Evolutionary conservation across 2,113 vertebrate species (phyloP).

Genomic region (Melanerpes formicivorus): DNA sequence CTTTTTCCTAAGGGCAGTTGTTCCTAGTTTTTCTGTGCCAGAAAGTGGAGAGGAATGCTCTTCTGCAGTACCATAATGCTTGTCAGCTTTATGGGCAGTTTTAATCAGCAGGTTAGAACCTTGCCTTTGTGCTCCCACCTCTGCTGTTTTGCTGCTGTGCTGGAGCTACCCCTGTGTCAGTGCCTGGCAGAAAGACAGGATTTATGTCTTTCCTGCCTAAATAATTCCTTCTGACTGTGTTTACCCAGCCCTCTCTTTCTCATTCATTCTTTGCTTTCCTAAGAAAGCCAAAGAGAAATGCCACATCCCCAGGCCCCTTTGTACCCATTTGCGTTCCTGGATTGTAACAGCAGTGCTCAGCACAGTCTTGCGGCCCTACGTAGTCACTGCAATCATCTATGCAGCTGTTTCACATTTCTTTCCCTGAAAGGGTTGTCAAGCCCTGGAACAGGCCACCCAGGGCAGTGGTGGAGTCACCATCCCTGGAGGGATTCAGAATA

Average conservation of each 20-base stretch:
- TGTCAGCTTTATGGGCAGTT: slow-evolving; percentile 43
- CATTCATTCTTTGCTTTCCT: not conserved
- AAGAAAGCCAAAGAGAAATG: slow-evolving; percentile 30
- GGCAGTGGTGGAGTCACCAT: too few species aligned
- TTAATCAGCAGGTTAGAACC: slow-evolving; percentile 52
- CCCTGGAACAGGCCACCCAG: too few species aligned
- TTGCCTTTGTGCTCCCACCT: slow-evolving; percentile 11
- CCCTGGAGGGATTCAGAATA: too few species aligned
- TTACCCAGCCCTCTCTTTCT: not conserved
- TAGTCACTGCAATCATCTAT: slow-evolving; percentile 46
- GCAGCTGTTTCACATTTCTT: slow-evolving; percentile 15
- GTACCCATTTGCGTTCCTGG: slow-evolving; percentile 21
- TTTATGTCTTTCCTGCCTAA: slow-evolving; percentile 29
- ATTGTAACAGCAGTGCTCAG: slow-evolving; percentile 28
- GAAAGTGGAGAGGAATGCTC: slow-evolving; percentile 35
- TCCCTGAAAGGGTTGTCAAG: too few species aligned
- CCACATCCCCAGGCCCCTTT: slow-evolving; percentile 34
- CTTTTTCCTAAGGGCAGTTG: not conserved
- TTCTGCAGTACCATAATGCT: slow-evolving; percentile 12
- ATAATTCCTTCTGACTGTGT: not conserved
- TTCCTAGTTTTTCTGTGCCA: not conserved
- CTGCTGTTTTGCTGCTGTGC: slow-evolving; percentile 30
- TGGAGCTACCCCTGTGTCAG: slow-evolving; percentile 25
- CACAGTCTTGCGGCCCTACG: slow-evolving; percentile 32
- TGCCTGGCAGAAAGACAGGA: slow-evolving; percentile 26